Evolutionary conservation across 1,140 invertebrate species (phyloP), one percentile per base, ranked within the genome.

Genomic region (Plodia interpunctella): DNA sequence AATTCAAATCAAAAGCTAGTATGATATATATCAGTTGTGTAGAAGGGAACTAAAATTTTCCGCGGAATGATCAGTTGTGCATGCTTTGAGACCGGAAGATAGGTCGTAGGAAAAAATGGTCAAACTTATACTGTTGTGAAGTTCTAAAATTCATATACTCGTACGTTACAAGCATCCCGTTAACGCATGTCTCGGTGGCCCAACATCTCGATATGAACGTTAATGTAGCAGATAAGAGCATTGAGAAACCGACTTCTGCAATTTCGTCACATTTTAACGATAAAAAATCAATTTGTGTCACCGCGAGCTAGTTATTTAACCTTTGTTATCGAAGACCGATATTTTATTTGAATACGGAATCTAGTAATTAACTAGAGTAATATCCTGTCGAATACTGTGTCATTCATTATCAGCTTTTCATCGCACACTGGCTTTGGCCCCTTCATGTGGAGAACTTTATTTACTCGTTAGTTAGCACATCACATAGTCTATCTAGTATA

Each of bases 221-320:
- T 80, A 72, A 73, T 70, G 63, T 52, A 30, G 57, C 55, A 70
- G 81, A 83, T 83, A 86, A 82, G 53, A 68, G 60, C 66, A 66
- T 76, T 75, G 72, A 72, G 71, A 67, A 74, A 76, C 68, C 49
- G 50, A 49, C 65, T 62, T 57, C 57, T 60, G 60, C 57, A 58
- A 67, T 76, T 71, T 74, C 74, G 67, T 82, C 76, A 75, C 75
- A 66, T 76, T 70, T 78, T 70, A 59, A 74, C 60, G 72, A 81
- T 79, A 79, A 80, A 78, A 80, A 85, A 82, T 84, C 79, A 83
- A 87, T 87, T 84, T 87, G 66, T 82, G 83, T 87, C 83, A 84
- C 68, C 67, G 17, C 62, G 70, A 82, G 75, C 74, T 66, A 70
- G 30, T 56, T 71, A 60, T 76, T 74, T 83, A 74, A 74, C 66